Evolutionary conservation across 2,113 vertebrate genomes (phyloP).

Genomic region (Tychaedon coryphoeus): DNA sequence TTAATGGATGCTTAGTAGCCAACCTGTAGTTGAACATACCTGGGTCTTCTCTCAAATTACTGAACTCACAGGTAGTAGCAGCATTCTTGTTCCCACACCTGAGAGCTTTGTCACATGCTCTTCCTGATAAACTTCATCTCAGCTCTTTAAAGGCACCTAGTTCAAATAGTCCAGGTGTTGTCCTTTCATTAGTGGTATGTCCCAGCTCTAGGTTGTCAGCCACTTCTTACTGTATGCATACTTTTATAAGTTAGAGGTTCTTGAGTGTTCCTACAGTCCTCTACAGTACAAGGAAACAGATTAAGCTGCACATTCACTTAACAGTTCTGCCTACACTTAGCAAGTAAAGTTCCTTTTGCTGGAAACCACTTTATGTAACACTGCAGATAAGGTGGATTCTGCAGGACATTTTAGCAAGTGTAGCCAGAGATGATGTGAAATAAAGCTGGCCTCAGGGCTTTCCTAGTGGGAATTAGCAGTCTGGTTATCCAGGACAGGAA

Average conservation of each 20-base stretch:
- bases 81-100: not conserved
- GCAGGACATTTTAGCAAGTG: not conserved
- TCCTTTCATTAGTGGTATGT: not conserved
- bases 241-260: not conserved
- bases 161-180: not conserved
- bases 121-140: not conserved
- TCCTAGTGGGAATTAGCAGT: not conserved
- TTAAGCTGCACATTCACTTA: not conserved
- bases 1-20: not conserved
- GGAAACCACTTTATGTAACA: not conserved
- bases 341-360: not conserved
- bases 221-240: not conserved
- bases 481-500: not conserved
- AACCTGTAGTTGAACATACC: not conserved
- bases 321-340: not conserved
- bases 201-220: not conserved
- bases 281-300: not conserved
- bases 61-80: not conserved
- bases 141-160: not conserved
- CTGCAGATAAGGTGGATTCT: not conserved
- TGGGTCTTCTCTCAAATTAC: not conserved
- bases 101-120: not conserved
- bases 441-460: not conserved
- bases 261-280: not conserved
- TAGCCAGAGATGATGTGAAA: not conserved